Evolutionary conservation across 2,113 vertebrate genomes (phyloP).

Genomic region (Lagenorhynchus albirostris): DNA sequence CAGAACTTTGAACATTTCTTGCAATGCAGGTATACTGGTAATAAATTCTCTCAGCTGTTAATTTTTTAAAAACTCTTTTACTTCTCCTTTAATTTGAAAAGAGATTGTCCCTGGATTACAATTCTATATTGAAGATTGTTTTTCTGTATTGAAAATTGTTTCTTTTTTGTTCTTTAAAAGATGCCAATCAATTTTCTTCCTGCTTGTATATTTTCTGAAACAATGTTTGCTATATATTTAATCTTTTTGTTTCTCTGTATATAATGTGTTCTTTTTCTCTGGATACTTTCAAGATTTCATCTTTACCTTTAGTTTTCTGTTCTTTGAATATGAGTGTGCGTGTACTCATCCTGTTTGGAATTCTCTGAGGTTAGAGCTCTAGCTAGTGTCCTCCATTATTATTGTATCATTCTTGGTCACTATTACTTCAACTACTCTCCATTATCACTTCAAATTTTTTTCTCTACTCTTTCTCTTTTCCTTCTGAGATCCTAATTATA

Average conservation of each 20-base stretch:
- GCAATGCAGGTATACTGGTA: not conserved
- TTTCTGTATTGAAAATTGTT: not conserved
- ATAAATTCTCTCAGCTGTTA: not conserved
- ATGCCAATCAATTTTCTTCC: not conserved
- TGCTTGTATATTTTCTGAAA: not conserved
- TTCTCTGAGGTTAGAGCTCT: not conserved
- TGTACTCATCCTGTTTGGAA: not conserved
- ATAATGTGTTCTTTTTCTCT: not conserved
- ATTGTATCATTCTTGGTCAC: not conserved
- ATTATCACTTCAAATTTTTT: not conserved
- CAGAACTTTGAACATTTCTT: not conserved
- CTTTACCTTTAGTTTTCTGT: not conserved
- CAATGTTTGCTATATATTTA: not conserved
- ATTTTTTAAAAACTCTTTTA: not conserved
- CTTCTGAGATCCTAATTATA: not conserved
- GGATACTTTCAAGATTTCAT: not conserved
- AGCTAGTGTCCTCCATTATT: not conserved
- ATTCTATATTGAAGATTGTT: not conserved
- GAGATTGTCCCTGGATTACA: not conserved
- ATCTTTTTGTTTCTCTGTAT: not conserved
- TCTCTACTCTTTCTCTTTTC: not conserved
- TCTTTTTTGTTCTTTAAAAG: not conserved
- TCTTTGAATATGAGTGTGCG: not conserved
- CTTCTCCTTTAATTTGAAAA: not conserved
- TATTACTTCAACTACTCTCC: not conserved